phyloP scores from a whole-genome alignment of 1,140 invertebrate species.

The Spodoptera litura region DNA sequence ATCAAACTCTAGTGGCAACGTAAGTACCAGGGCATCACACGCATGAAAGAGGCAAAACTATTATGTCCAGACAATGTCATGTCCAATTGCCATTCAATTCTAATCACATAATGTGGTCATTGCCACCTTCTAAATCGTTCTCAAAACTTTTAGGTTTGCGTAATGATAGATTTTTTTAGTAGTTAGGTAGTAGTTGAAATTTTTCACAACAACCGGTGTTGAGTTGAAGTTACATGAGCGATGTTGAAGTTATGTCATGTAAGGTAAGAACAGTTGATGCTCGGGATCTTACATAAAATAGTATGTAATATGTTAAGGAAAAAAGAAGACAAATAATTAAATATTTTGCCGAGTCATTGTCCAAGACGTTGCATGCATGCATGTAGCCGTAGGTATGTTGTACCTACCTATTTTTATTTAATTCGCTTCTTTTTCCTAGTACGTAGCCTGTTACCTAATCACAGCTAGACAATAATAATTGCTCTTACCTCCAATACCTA shows the following conservation, averaged over 20 bases:
- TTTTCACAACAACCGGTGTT: slow-evolving; percentile 1
- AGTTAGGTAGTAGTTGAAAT: neutral
- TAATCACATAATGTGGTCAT: slow-evolving; percentile 15
- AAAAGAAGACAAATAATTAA: neutral
- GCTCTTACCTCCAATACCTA: neutral
- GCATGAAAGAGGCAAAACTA: neutral
- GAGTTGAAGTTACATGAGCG: neutral
- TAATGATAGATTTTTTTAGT: neutral
- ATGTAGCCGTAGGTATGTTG: no score
- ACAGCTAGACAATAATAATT: no score
- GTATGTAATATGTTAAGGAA: neutral
- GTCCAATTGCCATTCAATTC: slow-evolving; percentile 9
- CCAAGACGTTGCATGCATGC: no score
- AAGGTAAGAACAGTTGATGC: neutral
- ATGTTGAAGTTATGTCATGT: slow-evolving; percentile 4
- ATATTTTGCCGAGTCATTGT: neutral
- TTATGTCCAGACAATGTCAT: neutral
- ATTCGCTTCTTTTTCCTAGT: no score
- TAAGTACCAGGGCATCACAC: neutral
- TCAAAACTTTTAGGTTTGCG: slow-evolving; percentile 6
- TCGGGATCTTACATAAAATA: slow-evolving; percentile 9
- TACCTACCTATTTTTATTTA: no score
- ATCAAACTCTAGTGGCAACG: neutral
- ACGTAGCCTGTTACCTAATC: no score
- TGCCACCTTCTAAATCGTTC: slow-evolving; percentile 12